A percentile compares a stretch with the other conserved stretches of the same genome.
Evolutionary conservation across 2,888 invertebrate species (phyloP).

Genomic region (Pollenia griseotomentosa): DNA sequence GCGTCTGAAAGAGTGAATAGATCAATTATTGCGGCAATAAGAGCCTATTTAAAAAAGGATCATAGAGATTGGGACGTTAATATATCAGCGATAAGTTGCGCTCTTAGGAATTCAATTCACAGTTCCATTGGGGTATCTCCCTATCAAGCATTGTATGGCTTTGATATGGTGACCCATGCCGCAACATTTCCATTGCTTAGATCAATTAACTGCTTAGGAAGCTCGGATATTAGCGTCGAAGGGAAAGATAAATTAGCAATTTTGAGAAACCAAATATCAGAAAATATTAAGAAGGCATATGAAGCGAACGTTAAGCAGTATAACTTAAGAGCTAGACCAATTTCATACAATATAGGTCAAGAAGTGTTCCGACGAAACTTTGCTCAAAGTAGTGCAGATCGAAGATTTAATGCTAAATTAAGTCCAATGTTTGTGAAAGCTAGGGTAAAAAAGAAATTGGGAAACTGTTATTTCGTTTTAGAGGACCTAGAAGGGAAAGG

Average conservation of each 20-base stretch:
- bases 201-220: not conserved
- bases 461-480: too few species aligned
- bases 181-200: not conserved
- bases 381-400: too few species aligned
- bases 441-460: too few species aligned
- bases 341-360: constrained; percentile 4
- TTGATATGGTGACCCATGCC: constrained; percentile 5
- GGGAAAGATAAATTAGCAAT: not conserved
- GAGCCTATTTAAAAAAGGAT: too few species aligned
- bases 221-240: not conserved
- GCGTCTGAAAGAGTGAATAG: too few species aligned
- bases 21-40: too few species aligned
- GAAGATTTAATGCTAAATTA: too few species aligned
- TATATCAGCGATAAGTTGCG: not conserved
- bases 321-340: constrained; percentile 15
- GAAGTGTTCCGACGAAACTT: not conserved
- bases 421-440: too few species aligned
- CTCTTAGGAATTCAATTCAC: not conserved
- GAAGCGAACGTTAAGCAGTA: not conserved
- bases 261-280: not conserved
- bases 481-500: too few species aligned
- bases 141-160: constrained; percentile 20
- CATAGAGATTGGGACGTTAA: too few species aligned
- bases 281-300: constrained; percentile 17
- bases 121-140: constrained; percentile 8